Evolutionary conservation across 2,797 vertebrate species (phyloP).

Genomic region (Helarctos malayanus): DNA sequence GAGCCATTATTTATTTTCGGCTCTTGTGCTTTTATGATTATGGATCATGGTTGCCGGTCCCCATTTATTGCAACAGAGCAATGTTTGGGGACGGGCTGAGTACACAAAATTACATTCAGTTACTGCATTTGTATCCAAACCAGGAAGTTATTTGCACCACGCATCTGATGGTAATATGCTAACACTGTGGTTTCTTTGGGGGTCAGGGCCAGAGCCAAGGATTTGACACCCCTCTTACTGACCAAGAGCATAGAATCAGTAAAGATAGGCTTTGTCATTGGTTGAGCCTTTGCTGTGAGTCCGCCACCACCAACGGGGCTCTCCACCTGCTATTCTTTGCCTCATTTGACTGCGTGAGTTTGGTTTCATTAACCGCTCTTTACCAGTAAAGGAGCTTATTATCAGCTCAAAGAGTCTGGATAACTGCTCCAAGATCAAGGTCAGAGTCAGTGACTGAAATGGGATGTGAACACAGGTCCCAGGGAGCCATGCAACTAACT

Average conservation of each 20-base stretch:
- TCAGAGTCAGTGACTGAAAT: background rate
- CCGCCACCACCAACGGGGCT: background rate
- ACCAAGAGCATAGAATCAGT: background rate
- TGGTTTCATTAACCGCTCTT: background rate
- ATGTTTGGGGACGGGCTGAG: background rate
- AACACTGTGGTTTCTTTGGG: background rate
- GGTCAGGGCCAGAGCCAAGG: too few species aligned
- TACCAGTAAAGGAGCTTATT: too few species aligned
- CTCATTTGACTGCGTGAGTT: background rate
- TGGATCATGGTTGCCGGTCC: background rate
- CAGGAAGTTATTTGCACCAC: background rate
- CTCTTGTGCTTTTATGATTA: background rate
- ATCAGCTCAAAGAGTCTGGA: background rate
- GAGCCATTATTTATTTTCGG: background rate
- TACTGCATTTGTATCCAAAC: background rate
- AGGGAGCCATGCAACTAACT: background rate
- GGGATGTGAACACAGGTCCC: accelerated
- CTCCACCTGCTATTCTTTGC: accelerated
- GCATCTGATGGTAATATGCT: background rate
- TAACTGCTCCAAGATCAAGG: background rate
- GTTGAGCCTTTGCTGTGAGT: background rate
- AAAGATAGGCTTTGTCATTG: accelerated
- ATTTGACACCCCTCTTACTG: background rate
- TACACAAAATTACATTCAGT: background rate
- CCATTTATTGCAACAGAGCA: background rate